A percentile compares a stretch with the other conserved stretches of the same genome.
Conservation (phyloP, 2,888 invertebrate genomes). For the Amblyteles armatorius region DNA sequence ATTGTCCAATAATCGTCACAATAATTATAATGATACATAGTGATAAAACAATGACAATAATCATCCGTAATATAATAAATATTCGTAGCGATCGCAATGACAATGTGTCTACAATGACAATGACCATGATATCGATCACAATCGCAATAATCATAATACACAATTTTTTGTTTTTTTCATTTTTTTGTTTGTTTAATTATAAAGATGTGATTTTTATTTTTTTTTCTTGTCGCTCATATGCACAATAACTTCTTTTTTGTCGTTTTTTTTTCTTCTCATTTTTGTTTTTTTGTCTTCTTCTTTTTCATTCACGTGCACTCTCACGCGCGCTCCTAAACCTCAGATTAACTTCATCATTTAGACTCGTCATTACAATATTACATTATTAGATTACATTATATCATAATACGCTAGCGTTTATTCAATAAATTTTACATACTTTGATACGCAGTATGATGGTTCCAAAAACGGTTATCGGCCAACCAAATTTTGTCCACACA, state of each 20-base stretch:
- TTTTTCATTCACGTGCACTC: slow-evolving; percentile 79
- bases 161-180: slow-evolving; percentile 72
- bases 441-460: slow-evolving; percentile 85
- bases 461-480: slow-evolving; percentile 85
- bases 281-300: slow-evolving; percentile 71
- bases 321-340: slow-evolving; percentile 83
- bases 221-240: slow-evolving; percentile 80
- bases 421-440: slow-evolving; percentile 85
- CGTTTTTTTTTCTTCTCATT: slow-evolving; percentile 47
- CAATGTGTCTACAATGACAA: slow-evolving; percentile 80
- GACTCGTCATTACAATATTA: slow-evolving; percentile 85
- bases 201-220: slow-evolving; percentile 79
- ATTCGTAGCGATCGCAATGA: slow-evolving; percentile 76
- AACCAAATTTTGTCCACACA: slow-evolving; percentile 85
- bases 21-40: slow-evolving; percentile 77
- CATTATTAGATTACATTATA: slow-evolving; percentile 85
- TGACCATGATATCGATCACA: slow-evolving; percentile 82
- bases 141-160: slow-evolving; percentile 83
- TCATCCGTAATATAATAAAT: slow-evolving; percentile 72
- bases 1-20: slow-evolving; percentile 79
- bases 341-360: slow-evolving; percentile 84
- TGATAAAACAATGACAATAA: slow-evolving; percentile 73
- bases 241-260: slow-evolving; percentile 81
- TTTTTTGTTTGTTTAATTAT: slow-evolving; percentile 72
- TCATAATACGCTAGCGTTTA: slow-evolving; percentile 85